Conservation (phyloP, 2,888 invertebrate species). For the Agonopterix arenella region DNA sequence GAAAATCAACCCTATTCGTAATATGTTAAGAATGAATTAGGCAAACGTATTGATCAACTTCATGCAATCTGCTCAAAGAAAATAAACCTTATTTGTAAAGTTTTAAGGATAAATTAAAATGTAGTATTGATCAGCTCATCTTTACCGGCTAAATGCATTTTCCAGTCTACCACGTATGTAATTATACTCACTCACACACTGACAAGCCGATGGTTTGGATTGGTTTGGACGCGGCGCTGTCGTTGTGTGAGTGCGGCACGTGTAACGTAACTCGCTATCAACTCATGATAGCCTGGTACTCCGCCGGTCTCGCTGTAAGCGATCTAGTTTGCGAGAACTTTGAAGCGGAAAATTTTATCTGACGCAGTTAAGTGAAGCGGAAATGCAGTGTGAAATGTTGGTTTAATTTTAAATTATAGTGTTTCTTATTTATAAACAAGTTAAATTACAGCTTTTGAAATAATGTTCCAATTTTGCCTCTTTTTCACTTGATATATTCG, state of each 20-base stretch:
- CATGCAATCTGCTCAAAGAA: too few relatives aligned
- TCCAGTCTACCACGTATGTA: constrained; percentile 47
- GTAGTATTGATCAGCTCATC: constrained; percentile 44
- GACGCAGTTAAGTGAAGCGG: constrained; percentile 40
- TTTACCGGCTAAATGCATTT: constrained; percentile 59
- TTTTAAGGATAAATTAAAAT: too few relatives aligned
- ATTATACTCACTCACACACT: constrained; percentile 17
- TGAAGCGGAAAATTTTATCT: constrained; percentile 54
- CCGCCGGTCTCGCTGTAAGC: constrained; percentile 50
- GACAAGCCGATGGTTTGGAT: constrained; percentile 8
- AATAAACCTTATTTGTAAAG: too few relatives aligned
- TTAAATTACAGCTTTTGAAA: too few relatives aligned
- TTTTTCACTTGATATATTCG: too few relatives aligned
- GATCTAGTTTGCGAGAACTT: constrained; percentile 57
- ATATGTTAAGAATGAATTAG: too few relatives aligned
- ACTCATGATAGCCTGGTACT: constrained; percentile 43
- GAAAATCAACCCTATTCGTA: too few relatives aligned
- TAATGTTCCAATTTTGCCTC: too few relatives aligned
- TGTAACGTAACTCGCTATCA: constrained; percentile 37
- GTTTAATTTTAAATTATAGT: neutral
- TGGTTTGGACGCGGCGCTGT: constrained; percentile 9
- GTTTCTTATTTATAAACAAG: too few relatives aligned
- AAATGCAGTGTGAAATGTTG: constrained; percentile 22
- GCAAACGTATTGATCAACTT: too few relatives aligned
- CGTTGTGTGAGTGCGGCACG: constrained; percentile 51